phyloP scores from a whole-genome alignment of 2,888 invertebrate genomes.

The Linyphia triangularis region DNA sequence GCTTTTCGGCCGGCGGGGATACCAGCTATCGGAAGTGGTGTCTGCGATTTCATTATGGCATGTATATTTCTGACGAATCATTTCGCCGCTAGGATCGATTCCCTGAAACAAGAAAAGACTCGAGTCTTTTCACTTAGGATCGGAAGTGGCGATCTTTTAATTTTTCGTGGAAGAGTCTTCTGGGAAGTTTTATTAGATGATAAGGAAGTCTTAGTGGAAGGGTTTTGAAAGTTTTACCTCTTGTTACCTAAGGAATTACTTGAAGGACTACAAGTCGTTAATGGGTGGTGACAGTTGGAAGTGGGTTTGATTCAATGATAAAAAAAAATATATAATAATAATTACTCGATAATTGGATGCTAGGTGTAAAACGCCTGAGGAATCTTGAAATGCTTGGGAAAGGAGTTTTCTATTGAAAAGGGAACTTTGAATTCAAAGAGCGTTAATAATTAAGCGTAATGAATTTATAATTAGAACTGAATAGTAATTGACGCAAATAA shows the following conservation, averaged over 20 bases:
- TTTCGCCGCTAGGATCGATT: conserved; percentile 49
- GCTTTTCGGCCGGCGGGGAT: conserved; percentile 43
- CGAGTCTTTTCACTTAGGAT: neutral
- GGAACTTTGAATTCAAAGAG: too few relatives aligned
- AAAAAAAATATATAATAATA: neutral
- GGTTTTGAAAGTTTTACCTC: neutral
- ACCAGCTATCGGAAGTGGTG: neutral
- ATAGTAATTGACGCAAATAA: too few relatives aligned
- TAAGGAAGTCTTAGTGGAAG: neutral
- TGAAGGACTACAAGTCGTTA: neutral
- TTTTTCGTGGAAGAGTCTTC: conserved; percentile 10
- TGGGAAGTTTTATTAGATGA: conserved; percentile 8
- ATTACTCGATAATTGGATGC: neutral
- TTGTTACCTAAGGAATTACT: conserved; percentile 18
- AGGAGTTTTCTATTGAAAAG: too few relatives aligned
- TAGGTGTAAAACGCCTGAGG: neutral
- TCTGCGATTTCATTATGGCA: conserved; percentile 48
- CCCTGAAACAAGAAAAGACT: neutral
- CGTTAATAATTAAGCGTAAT: too few relatives aligned
- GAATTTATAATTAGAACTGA: too few relatives aligned
- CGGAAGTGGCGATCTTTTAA: neutral
- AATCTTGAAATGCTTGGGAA: too few relatives aligned
- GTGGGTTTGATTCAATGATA: neutral
- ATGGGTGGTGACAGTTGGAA: neutral
- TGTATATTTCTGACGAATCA: conserved; percentile 29